phyloP scores from a whole-genome alignment of 2,113 vertebrate genomes.

The Calidris pygmaea region DNA sequence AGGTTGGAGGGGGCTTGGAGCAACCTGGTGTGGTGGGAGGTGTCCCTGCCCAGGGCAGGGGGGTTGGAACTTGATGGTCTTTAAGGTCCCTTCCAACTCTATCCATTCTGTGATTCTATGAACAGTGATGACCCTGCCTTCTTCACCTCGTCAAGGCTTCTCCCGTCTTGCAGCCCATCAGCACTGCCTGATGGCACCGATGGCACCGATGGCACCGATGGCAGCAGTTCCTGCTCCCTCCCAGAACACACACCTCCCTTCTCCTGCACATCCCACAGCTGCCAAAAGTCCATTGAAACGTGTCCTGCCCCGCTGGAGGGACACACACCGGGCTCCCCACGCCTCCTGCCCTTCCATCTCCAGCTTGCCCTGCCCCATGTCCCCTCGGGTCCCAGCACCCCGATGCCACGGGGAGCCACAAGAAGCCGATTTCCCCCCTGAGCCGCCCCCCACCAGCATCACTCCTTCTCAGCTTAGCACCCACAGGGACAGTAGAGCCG shows the following conservation, averaged over 20 bases:
- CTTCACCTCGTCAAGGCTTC: background rate
- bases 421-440: background rate
- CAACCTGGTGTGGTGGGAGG: too few species aligned
- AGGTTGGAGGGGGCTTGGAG: too few species aligned
- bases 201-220: background rate
- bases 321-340: background rate
- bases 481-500: background rate
- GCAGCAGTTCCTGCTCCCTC: background rate
- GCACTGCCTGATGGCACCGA: background rate
- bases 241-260: background rate
- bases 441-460: background rate
- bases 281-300: background rate
- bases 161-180: background rate
- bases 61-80: too few species aligned
- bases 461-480: too few species aligned
- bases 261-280: background rate
- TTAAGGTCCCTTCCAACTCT: too few species aligned
- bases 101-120: too few species aligned
- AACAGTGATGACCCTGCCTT: background rate
- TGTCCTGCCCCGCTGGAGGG: background rate
- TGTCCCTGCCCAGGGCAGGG: too few species aligned
- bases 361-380: background rate
- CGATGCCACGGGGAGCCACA: accelerated
- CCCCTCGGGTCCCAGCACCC: background rate
- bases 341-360: background rate